Base-by-base conservation (phyloP, 2,888 invertebrate species). In the Campoplex capitator region DNA sequence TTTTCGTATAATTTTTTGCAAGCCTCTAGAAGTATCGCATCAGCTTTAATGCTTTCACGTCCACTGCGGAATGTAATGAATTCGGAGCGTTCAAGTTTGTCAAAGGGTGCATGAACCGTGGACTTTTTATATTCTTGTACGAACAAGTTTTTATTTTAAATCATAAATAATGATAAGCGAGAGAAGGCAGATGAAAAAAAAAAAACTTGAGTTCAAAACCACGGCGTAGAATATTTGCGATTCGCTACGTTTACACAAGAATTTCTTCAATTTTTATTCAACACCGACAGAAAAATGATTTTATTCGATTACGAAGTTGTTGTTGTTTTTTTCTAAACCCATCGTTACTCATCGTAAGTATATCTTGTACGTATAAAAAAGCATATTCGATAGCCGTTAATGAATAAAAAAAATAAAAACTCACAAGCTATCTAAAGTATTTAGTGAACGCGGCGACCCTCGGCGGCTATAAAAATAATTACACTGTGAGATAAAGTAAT, bases 1-100 rank as follows among this genome's bases (percentile, higher is more conserved):
- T 89, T 90, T 71, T 78, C 79, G 89, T 83, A 89, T 91, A 90
- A 90, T 88, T 91, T 78, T 83, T 89, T 85, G 84, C 88, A 68
- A 87, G 88, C 83, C 88, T 84, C 51, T 78, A 7, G 6, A 38
- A 38, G 38, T 38, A 38, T 48, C 45, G 8, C 28, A 45, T 23
- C 23, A 23, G 56, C 13, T n/a, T 8, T 54, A 56, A 6, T 51
- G 48, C 75, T 68, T 68, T 58, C 8, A 42, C 16, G 75, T 68
- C 58, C 76, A 76, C 58, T 58, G 76, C 18, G 58, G 62, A 83
- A 28, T 13, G 13, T 58, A 58, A 58, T 58, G 13, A 8, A 58
- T 58, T 58, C 58, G 3, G 28, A 28, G 58, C 28, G 58, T 28
- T 58, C 28, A 58, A 28, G 58, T 58, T 58, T 58, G 28, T 58